Evolutionary conservation across 2,888 invertebrate species (phyloP).

Genomic region (Epinotia bilunana): DNA sequence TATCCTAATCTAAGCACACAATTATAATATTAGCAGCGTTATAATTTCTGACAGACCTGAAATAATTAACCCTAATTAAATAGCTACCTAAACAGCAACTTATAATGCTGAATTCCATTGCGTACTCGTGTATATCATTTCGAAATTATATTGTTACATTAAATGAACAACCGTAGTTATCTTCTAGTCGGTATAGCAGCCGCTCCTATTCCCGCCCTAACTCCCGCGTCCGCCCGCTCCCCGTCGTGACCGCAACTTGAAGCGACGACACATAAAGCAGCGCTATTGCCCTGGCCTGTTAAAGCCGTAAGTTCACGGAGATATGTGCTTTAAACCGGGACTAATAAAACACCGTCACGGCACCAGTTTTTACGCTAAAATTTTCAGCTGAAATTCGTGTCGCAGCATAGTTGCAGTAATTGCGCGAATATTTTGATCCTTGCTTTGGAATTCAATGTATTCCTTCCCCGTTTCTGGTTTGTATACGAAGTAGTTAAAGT

Average conservation of each 20-base stretch:
- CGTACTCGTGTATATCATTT: too few species aligned
- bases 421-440: constrained; percentile 4
- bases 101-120: too few species aligned
- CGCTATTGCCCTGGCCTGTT: constrained; percentile 47
- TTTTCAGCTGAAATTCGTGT: constrained; percentile 29
- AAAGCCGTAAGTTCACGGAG: constrained; percentile 47
- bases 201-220: background rate
- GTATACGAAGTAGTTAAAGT: background rate
- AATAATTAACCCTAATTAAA: too few species aligned
- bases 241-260: constrained; percentile 8
- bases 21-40: too few species aligned
- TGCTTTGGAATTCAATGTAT: constrained; percentile 4
- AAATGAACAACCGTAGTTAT: too few species aligned
- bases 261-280: constrained; percentile 43
- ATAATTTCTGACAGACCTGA: too few species aligned
- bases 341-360: constrained; percentile 38
- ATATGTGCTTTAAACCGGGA: constrained; percentile 42
- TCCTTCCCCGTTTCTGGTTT: background rate
- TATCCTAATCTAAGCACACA: too few species aligned
- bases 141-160: too few species aligned
- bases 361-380: constrained; percentile 32
- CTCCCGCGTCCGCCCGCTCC: constrained; percentile 14
- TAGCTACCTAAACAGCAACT: too few species aligned
- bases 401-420: constrained; percentile 18
- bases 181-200: too few species aligned